Percentiles rank a stretch among this genome's conserved stretches.
Conservation (phyloP, 1,140 invertebrate genomes). For the Drosophila trapezifrons region DNA sequence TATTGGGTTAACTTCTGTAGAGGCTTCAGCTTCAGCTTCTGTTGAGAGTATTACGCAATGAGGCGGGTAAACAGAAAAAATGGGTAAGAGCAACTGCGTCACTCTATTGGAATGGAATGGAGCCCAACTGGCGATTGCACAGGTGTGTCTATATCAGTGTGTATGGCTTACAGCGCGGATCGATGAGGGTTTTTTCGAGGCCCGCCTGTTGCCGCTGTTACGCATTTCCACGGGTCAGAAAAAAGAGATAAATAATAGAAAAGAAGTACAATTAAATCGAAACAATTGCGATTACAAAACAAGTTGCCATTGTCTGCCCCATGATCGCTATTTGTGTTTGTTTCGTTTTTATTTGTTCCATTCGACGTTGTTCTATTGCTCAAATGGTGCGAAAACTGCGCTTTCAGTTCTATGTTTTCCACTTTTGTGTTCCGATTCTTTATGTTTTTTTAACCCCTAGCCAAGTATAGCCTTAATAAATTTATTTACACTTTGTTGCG, state of each 20-base stretch:
- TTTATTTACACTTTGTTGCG: slow-evolving; percentile 81
- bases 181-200: slow-evolving; percentile 15
- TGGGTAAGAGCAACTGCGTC: slow-evolving; percentile 59
- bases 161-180: slow-evolving; percentile 16
- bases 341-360: slow-evolving; percentile 41
- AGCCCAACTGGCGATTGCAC: slow-evolving; percentile 62
- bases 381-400: slow-evolving; percentile 75
- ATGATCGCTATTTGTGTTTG: slow-evolving; percentile 59
- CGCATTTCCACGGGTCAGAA: slow-evolving; percentile 29
- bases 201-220: slow-evolving; percentile 38
- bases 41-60: slow-evolving; percentile 56
- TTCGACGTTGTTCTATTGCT: slow-evolving; percentile 46
- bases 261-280: slow-evolving; percentile 63
- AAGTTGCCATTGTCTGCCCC: slow-evolving; percentile 58
- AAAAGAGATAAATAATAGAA: slow-evolving; percentile 23
- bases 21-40: slow-evolving; percentile 19
- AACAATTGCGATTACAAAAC: slow-evolving; percentile 70
- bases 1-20: slow-evolving; percentile 26
- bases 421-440: slow-evolving; percentile 32
- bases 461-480: slow-evolving; percentile 64
- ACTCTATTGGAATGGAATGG: slow-evolving; percentile 48
- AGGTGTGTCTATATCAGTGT: slow-evolving; percentile 57
- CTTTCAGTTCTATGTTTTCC: slow-evolving; percentile 54
- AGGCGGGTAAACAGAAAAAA: slow-evolving; percentile 54
- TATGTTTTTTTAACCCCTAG: slow-evolving; percentile 34